These are phyloP conservation scores for Crocallis elinguaria DNA, from an alignment of 2,888 invertebrate genomes.

Conservation along the genomic window DNA sequence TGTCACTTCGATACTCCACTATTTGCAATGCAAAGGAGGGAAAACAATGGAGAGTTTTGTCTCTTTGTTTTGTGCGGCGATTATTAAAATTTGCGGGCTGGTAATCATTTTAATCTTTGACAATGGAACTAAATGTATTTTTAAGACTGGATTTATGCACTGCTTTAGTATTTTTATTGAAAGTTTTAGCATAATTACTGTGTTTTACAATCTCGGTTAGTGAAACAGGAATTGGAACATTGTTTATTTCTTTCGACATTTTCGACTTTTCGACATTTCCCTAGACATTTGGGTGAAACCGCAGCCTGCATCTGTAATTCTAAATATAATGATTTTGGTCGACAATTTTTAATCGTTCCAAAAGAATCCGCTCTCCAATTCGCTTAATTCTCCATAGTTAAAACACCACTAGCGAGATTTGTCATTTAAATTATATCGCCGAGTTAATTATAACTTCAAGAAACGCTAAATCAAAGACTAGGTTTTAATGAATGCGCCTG, in stretches of 20 bases:
- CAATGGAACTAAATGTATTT: constrained; percentile 15
- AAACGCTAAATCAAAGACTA: constrained; percentile 31
- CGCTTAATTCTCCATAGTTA: background rate
- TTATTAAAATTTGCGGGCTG: constrained; percentile 34
- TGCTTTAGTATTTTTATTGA: background rate
- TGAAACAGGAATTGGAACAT: too few relatives aligned
- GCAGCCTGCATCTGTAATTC: background rate
- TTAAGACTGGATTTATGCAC: background rate
- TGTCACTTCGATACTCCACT: constrained; percentile 25
- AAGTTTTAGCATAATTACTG: background rate
- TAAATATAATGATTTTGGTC: too few relatives aligned
- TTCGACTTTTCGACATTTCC: background rate
- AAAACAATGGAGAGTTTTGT: constrained; percentile 26
- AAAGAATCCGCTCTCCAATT: too few relatives aligned
- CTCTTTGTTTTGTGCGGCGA: constrained; percentile 35
- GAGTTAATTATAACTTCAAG: constrained; percentile 35
- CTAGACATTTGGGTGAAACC: background rate
- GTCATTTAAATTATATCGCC: constrained; percentile 35
- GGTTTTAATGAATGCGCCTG: constrained; percentile 32
- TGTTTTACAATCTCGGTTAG: too few relatives aligned
- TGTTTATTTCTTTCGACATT: background rate
- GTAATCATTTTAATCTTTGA: constrained; percentile 31
- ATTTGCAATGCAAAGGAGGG: constrained; percentile 35
- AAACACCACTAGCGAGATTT: constrained; percentile 29
- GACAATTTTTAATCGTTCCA: too few relatives aligned